These are phyloP conservation scores for Allobates femoralis DNA, from an alignment of 2,797 vertebrate species.

Conservation along the genomic window DNA sequence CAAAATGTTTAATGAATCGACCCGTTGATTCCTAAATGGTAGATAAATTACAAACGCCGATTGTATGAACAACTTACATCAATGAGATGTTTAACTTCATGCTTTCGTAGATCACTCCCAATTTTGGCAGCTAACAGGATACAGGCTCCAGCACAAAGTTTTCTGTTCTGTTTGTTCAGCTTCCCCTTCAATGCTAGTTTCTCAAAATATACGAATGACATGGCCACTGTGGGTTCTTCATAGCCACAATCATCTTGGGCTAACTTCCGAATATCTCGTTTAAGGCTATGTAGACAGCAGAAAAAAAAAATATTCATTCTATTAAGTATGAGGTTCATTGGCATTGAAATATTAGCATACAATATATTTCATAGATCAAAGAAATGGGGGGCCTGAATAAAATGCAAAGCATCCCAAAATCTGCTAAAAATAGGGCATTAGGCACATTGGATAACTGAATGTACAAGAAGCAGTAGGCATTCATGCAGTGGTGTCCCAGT, in stretches of 20 bases:
- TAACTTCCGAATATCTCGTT: conserved; percentile 94
- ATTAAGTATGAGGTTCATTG: neutral
- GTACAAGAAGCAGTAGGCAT: too few relatives aligned
- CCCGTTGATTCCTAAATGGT: too few relatives aligned
- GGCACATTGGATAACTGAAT: too few relatives aligned
- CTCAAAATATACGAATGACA: conserved; percentile 99
- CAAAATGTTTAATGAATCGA: too few relatives aligned
- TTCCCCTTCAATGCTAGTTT: conserved; percentile 97
- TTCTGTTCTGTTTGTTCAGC: conserved; percentile 97
- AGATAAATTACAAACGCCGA: neutral
- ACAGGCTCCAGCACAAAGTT: conserved; percentile 95
- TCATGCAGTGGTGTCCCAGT: too few relatives aligned
- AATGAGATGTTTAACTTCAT: conserved; percentile 96
- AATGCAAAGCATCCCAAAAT: neutral
- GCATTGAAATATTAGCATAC: neutral
- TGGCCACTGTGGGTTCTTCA: conserved; percentile 95
- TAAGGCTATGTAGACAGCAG: conserved; percentile 80
- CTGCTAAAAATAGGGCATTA: too few relatives aligned
- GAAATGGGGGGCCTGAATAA: neutral
- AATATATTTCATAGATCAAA: too few relatives aligned
- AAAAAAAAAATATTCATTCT: neutral
- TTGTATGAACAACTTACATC: conserved; percentile 81
- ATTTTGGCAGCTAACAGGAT: conserved; percentile 96
- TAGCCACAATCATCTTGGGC: conserved; percentile 94
- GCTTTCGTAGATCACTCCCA: conserved; percentile 95